Evolutionary conservation across 1,140 invertebrate species (phyloP), one percentile per base, ranked within the genome.

Genomic region (Steinernema feltiae): DNA sequence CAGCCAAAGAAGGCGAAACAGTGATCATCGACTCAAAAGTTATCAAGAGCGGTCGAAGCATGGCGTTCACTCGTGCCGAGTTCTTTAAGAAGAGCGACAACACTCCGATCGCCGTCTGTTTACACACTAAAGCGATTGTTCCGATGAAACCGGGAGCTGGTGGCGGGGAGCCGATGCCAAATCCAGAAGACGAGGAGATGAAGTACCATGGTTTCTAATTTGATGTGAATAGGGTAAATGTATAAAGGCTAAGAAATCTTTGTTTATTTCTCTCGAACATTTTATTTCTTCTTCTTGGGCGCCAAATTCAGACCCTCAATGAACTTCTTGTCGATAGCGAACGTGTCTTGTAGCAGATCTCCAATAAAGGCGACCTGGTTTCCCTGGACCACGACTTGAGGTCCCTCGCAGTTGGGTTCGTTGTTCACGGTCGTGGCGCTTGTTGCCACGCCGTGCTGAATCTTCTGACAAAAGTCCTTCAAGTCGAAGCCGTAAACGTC

Each of bases 381-480:
- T 72, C 94, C 94, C 89, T 96, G 94, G 32, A 95, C 90, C 82
- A 94, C 89, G 21, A 97, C 90, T 87, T 94, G 92, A 70, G 91
- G 90, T 48, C 88, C 90, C 71, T 82, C 76, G 84, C 92, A 92
- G 78, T 91, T 91, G 48, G 91, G 91, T 18, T 91, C 90, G 32
- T 91, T 86, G 72, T 91, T 90, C n/a, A 90, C 91, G 30, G 94
- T 91, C 46, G 91, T 92, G 72, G 93, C 92, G 80, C 93, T 92
- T 0, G 94, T 93, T 1, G 93, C 93, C 35, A 93, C 92, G 17
- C 90, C 91, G 76, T 90, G 89, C 87, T 95, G 93, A 81, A 93
- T 93, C 82, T 91, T 90, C 81, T 92, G 92, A 12, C 92, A 92
- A 87, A 95, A 92, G 79, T 92, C 91, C 30, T 90, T 86, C 69